Conservation (phyloP, 2,797 vertebrate species). For the Neostethus bicornis region DNA sequence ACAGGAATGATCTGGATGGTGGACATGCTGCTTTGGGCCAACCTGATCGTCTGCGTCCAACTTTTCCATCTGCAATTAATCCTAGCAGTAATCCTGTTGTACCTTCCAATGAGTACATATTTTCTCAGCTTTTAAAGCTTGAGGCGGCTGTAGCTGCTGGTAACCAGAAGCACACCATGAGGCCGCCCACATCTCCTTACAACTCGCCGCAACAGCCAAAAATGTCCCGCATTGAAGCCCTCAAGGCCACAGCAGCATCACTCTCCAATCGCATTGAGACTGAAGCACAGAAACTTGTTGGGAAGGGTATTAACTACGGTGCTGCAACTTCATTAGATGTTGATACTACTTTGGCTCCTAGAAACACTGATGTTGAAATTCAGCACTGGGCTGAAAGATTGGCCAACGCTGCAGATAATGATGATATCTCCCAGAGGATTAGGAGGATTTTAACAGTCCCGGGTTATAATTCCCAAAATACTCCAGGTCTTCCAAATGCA, state of each 20-base stretch:
- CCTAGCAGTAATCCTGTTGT: conserved; percentile 37
- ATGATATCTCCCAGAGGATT: conserved; percentile 77
- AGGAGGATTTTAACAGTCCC: conserved; percentile 82
- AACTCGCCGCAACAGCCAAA: conserved; percentile 76
- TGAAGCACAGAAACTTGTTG: conserved; percentile 90
- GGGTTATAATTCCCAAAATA: conserved; percentile 81
- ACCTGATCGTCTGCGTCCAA: conserved; percentile 74
- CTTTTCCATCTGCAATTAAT: conserved; percentile 48
- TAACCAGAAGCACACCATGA: conserved; percentile 23
- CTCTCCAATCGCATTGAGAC: conserved; percentile 92
- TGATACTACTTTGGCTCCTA: conserved; percentile 57
- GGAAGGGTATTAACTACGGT: conserved; percentile 82
- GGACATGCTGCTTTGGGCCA: conserved; percentile 79
- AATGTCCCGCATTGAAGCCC: conserved; percentile 88
- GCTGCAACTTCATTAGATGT: conserved; percentile 70
- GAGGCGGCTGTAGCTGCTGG: conserved; percentile 74
- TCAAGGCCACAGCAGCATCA: conserved; percentile 94
- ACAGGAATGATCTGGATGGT: conserved; percentile 82
- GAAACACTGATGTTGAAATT: conserved; percentile 47
- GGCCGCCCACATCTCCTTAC: conserved; percentile 49
- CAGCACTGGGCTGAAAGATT: conserved; percentile 72
- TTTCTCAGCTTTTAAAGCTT: conserved; percentile 83
- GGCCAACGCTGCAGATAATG: conserved; percentile 35
- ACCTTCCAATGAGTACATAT: conserved; percentile 74
- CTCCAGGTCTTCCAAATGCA: conserved; percentile 81